A percentile compares a stretch with the other conserved stretches of the same genome.
phyloP scores from a whole-genome alignment of 2,888 invertebrate species.

The Hanleya hanleyi region DNA sequence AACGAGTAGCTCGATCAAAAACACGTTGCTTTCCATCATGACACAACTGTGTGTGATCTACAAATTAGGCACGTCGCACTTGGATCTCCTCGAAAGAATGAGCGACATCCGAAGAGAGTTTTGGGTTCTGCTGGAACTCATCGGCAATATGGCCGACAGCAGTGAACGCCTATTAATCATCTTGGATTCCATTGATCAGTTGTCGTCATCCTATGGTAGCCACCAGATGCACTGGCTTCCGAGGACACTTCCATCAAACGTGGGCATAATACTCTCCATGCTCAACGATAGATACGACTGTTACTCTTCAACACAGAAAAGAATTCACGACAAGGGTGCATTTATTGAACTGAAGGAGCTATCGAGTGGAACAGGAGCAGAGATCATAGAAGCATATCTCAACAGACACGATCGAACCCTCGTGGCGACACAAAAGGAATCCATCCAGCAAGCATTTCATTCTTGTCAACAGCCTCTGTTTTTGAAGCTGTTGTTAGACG shows the following conservation, averaged over 20 bases:
- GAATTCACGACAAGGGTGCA: not conserved
- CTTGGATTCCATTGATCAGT: slow-evolving; percentile 44
- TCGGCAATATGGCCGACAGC: slow-evolving; percentile 9
- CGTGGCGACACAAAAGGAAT: slow-evolving; percentile 23
- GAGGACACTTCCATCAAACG: slow-evolving; percentile 27
- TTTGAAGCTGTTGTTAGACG: slow-evolving; percentile 45
- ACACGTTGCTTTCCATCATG: slow-evolving; percentile 26
- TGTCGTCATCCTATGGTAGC: slow-evolving; percentile 24
- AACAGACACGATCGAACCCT: slow-evolving; percentile 15
- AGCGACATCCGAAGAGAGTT: slow-evolving; percentile 54
- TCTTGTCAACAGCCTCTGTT: slow-evolving; percentile 38
- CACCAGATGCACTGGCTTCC: slow-evolving; percentile 40
- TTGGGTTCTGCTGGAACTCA: slow-evolving; percentile 43
- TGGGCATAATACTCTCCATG: slow-evolving; percentile 34
- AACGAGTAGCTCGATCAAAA: slow-evolving; percentile 31
- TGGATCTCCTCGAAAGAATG: slow-evolving; percentile 37
- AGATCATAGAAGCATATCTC: slow-evolving; percentile 31
- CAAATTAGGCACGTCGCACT: not conserved
- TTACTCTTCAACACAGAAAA: not conserved
- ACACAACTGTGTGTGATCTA: slow-evolving; percentile 29
- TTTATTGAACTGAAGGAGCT: slow-evolving; percentile 30
- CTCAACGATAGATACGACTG: not conserved
- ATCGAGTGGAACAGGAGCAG: slow-evolving; percentile 19
- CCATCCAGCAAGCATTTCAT: slow-evolving; percentile 30
- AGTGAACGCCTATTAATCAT: slow-evolving; percentile 29